Evolutionary conservation across 2,888 invertebrate species (phyloP), one percentile per base, ranked within the genome.

Genomic region (Tholera decimalis): DNA sequence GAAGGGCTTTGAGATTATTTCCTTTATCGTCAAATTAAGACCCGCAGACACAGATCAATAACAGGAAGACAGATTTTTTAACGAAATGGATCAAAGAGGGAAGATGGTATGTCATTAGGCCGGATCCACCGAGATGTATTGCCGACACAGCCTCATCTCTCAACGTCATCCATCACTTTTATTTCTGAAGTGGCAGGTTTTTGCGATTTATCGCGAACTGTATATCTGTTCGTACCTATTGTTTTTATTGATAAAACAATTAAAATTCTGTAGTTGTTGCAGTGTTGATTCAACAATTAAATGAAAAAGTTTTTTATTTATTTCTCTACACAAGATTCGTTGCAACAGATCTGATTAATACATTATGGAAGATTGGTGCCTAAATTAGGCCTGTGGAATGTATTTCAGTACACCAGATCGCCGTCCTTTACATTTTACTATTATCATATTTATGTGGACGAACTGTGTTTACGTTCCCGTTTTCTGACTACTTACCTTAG

Each of bases 31-130:
- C 24, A 37, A 44, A 66, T 65, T 28, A 53, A 51, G 28, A 26
- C 22, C 20, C 20, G 22, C 18, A 28, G 15, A 47, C 26, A 46
- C 24, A 33, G 35, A 62, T 68, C 43, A 68, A 70, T 68, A 53
- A 41, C 49, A 18, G 28, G 22, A 37, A 44, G 69, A 60, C 33
- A 61, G 44, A 46, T 46, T 9, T 51, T 62, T 35, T n/a, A 53
- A 30, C 20, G 22, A 30, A 70, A 39, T 26, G 39, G 28, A 71
- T 22, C 35, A 55, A 55, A 24, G 47, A n/a, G 1, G 8, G 41
- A 35, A 33, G 22, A 53, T 47, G 44, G 35, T 18, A 15, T 54
- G 50, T 39, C 69, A 39, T 50, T 46, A 15, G 44, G 46, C 6
- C 22, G 37, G 43, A 62, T 46, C 28, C 15, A 44, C 13, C 3